Base-by-base conservation (phyloP, 2,888 invertebrate genomes). In the Melolontha melolontha region DNA sequence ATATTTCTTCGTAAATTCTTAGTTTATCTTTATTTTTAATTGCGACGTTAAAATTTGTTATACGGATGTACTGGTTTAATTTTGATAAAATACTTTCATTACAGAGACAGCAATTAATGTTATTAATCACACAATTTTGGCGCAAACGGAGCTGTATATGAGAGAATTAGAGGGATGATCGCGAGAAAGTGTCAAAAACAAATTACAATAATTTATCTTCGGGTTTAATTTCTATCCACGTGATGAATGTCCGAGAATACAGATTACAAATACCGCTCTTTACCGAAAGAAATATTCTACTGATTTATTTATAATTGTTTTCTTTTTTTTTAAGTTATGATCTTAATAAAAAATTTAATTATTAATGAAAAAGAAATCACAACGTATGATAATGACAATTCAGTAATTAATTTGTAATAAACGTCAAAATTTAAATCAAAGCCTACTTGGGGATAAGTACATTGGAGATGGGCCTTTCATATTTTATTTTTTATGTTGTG, bases 131-230 rank as follows among this genome's bases (percentile, higher is more conserved):
- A 27, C 29, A 12, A 4, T 52, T 52, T 52, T 34, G 49, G 49
- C 34, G 14, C n/a, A 52, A 52, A 52, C 51, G 12, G 22, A 6
- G 51, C 51, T 29, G n/a, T 49, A 11, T 29, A 14, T 14, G 34
- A 27, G 34, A 14, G 12, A 39, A 14, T 14, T 14, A 6, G 12
- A 8, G 12, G 34, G 34, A 52, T n/a, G 51, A 52, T 34, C 34
- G 51, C 51, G 34, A 52, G 51, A 52, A 52, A 52, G 29, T 52
- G 51, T 52, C 51, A 52, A 52, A 52, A 34, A 52, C 51, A 52
- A 52, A 52, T 52, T 52, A 52, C 51, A 34, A 52, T 29, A 29
- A 52, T 52, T 52, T 52, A 52, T 52, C 51, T 52, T 52, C 17
- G 51, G 44, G 51, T 52, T 52, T 52, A 34, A 52, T 52, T 52